Conservation (phyloP, 2,113 vertebrate species). For the Pangasianodon gigas region DNA sequence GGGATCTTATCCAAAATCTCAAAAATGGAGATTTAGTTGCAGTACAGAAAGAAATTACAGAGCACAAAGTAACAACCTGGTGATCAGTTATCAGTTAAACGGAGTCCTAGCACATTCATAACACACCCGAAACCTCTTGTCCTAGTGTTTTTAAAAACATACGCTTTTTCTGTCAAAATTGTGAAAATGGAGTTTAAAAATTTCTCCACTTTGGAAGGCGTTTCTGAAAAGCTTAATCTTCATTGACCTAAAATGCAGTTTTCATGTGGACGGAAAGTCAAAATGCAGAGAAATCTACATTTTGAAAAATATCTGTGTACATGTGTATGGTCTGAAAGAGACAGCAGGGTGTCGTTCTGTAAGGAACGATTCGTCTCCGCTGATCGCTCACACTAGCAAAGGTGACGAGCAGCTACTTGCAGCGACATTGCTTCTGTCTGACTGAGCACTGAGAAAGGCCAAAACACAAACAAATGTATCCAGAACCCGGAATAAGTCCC, state of each 20-base stretch:
- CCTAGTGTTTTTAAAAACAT: too few relatives aligned
- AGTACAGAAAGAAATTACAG: too few relatives aligned
- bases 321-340: neutral
- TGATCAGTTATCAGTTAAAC: too few relatives aligned
- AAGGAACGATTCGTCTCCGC: neutral
- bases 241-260: neutral
- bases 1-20: too few relatives aligned
- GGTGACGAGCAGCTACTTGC: constrained; percentile 42
- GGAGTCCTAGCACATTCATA: too few relatives aligned
- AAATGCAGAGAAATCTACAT: neutral
- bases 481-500: neutral
- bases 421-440: constrained; percentile 35
- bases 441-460: constrained; percentile 12
- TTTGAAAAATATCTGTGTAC: neutral
- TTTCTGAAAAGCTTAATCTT: neutral
- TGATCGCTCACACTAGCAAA: constrained; percentile 5
- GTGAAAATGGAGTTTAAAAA: too few relatives aligned
- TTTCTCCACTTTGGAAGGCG: too few relatives aligned
- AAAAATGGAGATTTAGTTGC: too few relatives aligned
- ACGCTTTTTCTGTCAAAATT: too few relatives aligned
- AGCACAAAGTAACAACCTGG: too few relatives aligned
- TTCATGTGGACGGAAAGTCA: neutral
- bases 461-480: constrained; percentile 24
- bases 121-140: too few relatives aligned
- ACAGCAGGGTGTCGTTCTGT: neutral